A percentile compares a stretch with the other conserved stretches of the same genome.
phyloP scores from a whole-genome alignment of 2,888 invertebrate species.

The Euzetes globulus region DNA sequence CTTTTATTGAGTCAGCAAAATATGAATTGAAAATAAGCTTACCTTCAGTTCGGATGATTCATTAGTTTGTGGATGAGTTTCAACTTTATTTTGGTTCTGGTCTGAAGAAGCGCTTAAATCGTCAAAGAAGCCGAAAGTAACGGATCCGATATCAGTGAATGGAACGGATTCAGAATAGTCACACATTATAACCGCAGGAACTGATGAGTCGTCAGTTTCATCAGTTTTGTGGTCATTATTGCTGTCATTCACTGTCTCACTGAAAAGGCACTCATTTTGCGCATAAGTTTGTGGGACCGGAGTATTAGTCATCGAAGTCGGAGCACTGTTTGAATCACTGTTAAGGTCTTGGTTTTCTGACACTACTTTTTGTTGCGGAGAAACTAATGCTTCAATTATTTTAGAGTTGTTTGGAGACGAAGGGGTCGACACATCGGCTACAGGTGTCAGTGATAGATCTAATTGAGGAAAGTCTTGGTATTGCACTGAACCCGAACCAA shows the following conservation, averaged over 20 bases:
- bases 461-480: constrained; percentile 21
- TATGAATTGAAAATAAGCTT: background rate
- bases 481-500: background rate
- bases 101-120: constrained; percentile 5
- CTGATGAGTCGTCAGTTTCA: background rate
- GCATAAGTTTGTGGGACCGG: constrained; percentile 8
- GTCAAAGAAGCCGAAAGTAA: constrained; percentile 35
- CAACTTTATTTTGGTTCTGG: background rate
- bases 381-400: constrained; percentile 10
- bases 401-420: constrained; percentile 21
- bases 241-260: constrained; percentile 11
- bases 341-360: background rate
- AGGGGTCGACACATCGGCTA: constrained; percentile 7
- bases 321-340: constrained; percentile 19
- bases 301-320: constrained; percentile 16
- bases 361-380: constrained; percentile 15
- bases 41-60: background rate
- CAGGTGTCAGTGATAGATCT: background rate
- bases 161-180: constrained; percentile 23
- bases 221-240: background rate
- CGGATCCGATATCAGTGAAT: background rate
- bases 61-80: background rate
- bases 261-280: constrained; percentile 24
- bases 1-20: too few species aligned
- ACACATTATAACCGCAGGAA: constrained; percentile 31